Percentiles rank a stretch among this genome's conserved stretches.
phyloP scores from a whole-genome alignment of 2,113 vertebrate genomes.

The Chaetorhynchus papuensis region DNA sequence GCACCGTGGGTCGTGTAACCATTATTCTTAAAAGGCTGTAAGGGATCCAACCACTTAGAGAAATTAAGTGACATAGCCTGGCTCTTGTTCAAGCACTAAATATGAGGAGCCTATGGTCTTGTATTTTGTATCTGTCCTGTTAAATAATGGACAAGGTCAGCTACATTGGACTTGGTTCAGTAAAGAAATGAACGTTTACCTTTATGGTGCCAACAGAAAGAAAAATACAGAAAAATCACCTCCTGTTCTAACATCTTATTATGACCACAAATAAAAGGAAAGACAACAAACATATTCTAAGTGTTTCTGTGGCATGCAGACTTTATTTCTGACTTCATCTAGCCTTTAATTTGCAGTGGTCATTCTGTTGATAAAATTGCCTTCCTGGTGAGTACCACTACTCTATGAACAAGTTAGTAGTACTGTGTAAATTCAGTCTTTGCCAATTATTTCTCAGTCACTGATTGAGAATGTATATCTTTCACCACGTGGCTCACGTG shows the following conservation, averaged over 20 bases:
- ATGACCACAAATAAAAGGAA: background rate
- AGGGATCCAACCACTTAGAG: conserved; percentile 16
- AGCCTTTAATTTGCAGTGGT: background rate
- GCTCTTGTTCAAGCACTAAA: background rate
- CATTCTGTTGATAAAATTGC: background rate
- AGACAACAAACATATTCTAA: background rate
- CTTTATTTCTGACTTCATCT: background rate
- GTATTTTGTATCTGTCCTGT: background rate
- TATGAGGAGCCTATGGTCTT: background rate
- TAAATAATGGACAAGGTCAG: background rate
- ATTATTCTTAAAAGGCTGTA: background rate
- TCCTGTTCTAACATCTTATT: background rate
- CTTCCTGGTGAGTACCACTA: background rate
- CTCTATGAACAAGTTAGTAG: background rate
- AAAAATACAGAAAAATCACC: background rate
- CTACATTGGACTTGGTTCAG: background rate
- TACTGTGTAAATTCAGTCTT: background rate
- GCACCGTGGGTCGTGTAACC: background rate
- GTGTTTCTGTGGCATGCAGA: background rate
- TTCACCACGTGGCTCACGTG: background rate
- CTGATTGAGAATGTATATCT: background rate
- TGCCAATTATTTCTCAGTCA: background rate
- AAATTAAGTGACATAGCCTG: conserved; percentile 12
- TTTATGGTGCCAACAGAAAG: background rate
- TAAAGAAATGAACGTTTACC: background rate